phyloP scores from a whole-genome alignment of 2,797 vertebrate genomes.

The Coilia nasus region DNA sequence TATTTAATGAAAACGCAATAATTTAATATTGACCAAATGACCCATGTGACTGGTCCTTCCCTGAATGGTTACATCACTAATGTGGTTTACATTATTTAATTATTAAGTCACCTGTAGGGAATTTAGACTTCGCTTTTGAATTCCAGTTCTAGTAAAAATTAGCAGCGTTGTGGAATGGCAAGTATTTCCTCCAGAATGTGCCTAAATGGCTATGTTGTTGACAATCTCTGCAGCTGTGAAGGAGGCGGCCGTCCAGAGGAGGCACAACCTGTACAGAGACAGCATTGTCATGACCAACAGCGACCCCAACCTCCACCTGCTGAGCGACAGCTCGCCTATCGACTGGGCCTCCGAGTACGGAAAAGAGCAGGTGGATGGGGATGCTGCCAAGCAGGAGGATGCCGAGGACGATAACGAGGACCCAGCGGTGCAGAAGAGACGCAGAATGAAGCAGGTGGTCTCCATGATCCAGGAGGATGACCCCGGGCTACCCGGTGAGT shows the following conservation, averaged over 20 bases:
- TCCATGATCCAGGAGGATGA: conserved; percentile 86
- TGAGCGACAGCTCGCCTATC: conserved; percentile 81
- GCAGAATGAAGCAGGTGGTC: conserved; percentile 88
- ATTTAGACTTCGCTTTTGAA: background rate
- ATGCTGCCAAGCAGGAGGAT: background rate
- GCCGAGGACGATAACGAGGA: conserved; percentile 50
- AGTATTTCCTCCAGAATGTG: background rate
- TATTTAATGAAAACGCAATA: too few relatives aligned
- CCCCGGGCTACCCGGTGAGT: conserved; percentile 60
- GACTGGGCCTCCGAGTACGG: conserved; percentile 84
- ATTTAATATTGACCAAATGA: too few relatives aligned
- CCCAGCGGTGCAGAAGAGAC: conserved; percentile 67
- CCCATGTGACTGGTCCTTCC: too few relatives aligned
- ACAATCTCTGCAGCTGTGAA: conserved; percentile 82
- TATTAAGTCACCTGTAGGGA: background rate
- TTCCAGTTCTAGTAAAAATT: background rate
- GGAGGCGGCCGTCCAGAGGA: conserved; percentile 91
- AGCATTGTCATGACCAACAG: conserved; percentile 93
- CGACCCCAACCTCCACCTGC: conserved; percentile 89
- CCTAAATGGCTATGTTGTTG: too few relatives aligned
- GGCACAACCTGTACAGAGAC: conserved; percentile 94
- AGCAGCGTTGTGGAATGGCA: background rate
- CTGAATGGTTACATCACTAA: background rate
- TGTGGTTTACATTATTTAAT: background rate
- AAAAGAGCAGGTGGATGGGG: conserved; percentile 26